Percentiles rank a stretch among this genome's conserved stretches.
These are phyloP conservation scores for Blennius ocellaris DNA, from an alignment of 2,113 vertebrate species.

Conservation along the genomic window DNA sequence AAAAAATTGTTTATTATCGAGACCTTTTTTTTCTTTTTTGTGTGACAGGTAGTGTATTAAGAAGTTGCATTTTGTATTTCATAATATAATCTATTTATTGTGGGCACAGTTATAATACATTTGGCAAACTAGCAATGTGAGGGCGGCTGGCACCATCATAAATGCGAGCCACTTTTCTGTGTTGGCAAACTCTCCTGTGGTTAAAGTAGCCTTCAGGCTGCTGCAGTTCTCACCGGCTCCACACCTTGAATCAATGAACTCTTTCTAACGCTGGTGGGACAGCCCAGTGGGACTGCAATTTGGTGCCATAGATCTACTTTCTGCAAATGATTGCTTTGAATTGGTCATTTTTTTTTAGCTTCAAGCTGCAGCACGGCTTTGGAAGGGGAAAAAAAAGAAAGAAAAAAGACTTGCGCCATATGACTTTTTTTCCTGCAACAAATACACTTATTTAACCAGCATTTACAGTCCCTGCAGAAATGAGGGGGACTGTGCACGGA, in stretches of 20 bases:
- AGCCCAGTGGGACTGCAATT: not conserved
- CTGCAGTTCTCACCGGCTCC: not conserved
- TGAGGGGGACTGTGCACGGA: conserved; percentile 7
- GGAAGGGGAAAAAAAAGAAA: not conserved
- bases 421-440: conserved; percentile 23
- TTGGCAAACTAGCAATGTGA: not conserved
- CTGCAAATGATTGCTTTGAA: not conserved
- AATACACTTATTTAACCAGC: conserved; percentile 26
- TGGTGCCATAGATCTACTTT: not conserved
- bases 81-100: not conserved
- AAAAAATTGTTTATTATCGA: no score
- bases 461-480: conserved; percentile 16
- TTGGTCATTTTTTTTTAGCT: not conserved
- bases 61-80: not conserved
- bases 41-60: no score
- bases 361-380: not conserved
- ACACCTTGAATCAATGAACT: conserved; percentile 16
- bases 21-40: no score
- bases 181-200: not conserved
- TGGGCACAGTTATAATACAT: not conserved
- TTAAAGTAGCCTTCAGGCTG: not conserved
- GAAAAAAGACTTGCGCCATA: not conserved
- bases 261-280: not conserved
- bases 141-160: not conserved
- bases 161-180: not conserved